Base-by-base conservation (phyloP, 2,888 invertebrate species). In the Lochmaea crataegi region DNA sequence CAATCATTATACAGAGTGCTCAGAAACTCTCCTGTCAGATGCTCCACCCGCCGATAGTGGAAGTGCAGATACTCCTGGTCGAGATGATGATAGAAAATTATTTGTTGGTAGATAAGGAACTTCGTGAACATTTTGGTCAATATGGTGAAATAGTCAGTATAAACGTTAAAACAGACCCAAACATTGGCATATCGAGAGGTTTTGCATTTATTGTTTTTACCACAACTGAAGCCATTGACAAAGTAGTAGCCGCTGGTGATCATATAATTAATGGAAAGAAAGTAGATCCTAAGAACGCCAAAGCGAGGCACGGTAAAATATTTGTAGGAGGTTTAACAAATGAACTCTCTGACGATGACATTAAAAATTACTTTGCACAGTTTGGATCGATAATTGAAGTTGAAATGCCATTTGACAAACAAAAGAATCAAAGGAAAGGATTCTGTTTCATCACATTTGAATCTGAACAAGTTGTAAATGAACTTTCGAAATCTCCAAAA, bases 381-480 rank as follows among this genome's bases (percentile, higher is more conserved):
- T 98, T 94, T 88, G 98, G 98, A 87, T 94, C 92, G 81, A 96
- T 98, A 83, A 93, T 96, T 76, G 96, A 97, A 83, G 93, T 98
- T 72, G 98, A 98, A 88, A 94, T 98, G 93, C 98, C 98, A 73
- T 97, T 96, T 84, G 98, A 98, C 87, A 98, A 97, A 88, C 94
- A 94, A 86, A 98, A 97, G 91, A 97, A 96, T 87, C 96, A 97
- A 87, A 92, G 98, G 83, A 95, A 98, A 89, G 96, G 95, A 75
- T 98, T 98, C 90, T 98, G 97, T 86, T 98, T 98, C 87, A 96
- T 98, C 86, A 98, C 98, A 79, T 98, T 98, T 84, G 98, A 98
- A 86, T 95, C 95, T 42, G 97, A 97, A 87, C 95, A 96, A 87
- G 94, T 96, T 69, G 97, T 97, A 42, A 96, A 96, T 84, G 96